Base-by-base conservation (phyloP, 2,888 invertebrate species). In the Operophtera brumata region DNA sequence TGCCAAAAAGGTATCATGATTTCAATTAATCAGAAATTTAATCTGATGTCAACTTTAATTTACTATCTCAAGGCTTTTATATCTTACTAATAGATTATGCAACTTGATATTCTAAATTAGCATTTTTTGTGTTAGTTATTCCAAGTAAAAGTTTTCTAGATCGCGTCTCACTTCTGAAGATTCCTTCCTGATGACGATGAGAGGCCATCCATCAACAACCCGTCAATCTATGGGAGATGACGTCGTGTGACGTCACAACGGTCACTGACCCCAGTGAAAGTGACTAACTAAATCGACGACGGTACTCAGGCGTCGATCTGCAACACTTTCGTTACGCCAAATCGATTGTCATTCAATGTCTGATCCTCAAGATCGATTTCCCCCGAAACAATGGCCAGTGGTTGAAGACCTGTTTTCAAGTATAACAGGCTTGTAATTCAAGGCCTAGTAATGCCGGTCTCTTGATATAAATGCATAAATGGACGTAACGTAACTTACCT, bases 311-410 rank as follows among this genome's bases (percentile, higher is more conserved):
- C 77, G 79, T 81, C 81, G 76, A 84, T 85, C 84, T 77, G 78
- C 75, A 80, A 84, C 84, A 86, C 86, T 86, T 86, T 86, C 86
- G 75, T 77, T 73, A 76, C 71, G 68, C 62, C 70, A 70, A 80
- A 79, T 78, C 78, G 78, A 86, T 87, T 86, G 82, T 80, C 75
- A 86, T 85, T 84, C 85, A 64, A 57, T 61, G 59, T 60, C 65
- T n/a, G n/a, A 75, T 75, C 77, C 77, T 70, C 68, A 52, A 41
- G 52, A 65, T 51, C 73, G 80, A 78, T 82, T 84, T 80, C 80
- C 75, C 78, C 66, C 34, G 30, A 43, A 53, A 42, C 36, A 12
- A 12, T 41, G 30, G 11, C 47, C 51, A 57, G 30, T 36, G n/a
- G 2, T 32, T 11, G 11, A 5, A 57, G 45, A 45, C 34, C 40